A percentile compares a stretch with the other conserved stretches of the same genome.
Evolutionary conservation across 2,113 vertebrate genomes (phyloP).

Genomic region (Eleginops maclovinus): DNA sequence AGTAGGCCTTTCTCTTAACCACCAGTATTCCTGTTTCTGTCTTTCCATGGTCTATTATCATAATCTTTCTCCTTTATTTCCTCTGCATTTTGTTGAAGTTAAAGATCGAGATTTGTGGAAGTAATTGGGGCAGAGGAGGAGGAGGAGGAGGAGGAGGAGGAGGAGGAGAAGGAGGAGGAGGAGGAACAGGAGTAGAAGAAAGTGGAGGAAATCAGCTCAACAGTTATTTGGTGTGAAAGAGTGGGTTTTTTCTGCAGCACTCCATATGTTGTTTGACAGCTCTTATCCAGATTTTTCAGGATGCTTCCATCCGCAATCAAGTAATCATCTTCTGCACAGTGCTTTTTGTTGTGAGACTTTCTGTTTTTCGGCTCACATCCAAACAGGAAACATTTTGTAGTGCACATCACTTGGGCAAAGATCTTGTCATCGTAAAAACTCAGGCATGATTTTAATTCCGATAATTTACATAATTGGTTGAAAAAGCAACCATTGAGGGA

Average conservation of each 20-base stretch:
- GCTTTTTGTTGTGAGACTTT: conserved; percentile 20
- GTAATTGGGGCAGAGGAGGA: conserved; percentile 17
- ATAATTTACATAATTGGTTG: background rate
- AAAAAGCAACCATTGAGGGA: background rate
- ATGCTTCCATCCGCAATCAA: conserved; percentile 50
- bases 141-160: conserved; percentile 3
- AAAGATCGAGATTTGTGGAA: conserved; percentile 34
- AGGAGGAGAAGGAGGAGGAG: background rate
- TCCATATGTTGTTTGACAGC: conserved; percentile 38
- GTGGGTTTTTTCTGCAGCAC: conserved; percentile 9
- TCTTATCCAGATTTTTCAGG: conserved; percentile 45
- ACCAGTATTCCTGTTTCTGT: background rate
- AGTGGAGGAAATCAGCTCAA: conserved; percentile 36
- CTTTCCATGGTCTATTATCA: conserved; percentile 3
- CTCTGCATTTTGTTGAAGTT: conserved; percentile 20
- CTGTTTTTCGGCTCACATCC: conserved; percentile 31
- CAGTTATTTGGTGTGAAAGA: conserved; percentile 23
- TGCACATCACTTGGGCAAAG: background rate
- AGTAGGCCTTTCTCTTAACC: background rate
- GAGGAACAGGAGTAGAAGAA: background rate
- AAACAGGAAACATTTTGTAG: conserved; percentile 20
- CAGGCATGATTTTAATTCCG: background rate
- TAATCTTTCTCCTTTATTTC: background rate
- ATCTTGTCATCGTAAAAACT: background rate
- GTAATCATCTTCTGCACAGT: conserved; percentile 48